phyloP scores from a whole-genome alignment of 2,888 invertebrate species.

The Aphidoletes aphidimyza region DNA sequence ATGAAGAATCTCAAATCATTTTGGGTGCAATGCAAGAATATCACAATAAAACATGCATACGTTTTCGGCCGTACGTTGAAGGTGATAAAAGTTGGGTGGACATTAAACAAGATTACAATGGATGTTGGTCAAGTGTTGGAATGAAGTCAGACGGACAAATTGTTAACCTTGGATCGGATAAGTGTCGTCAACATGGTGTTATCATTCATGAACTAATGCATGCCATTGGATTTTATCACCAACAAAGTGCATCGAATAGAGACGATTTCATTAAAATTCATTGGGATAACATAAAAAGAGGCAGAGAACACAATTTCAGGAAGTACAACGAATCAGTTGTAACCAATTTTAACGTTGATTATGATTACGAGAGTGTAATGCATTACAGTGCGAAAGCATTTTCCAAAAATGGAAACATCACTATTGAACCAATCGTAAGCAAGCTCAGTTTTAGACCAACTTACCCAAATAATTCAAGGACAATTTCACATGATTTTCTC shows the following conservation, averaged over 20 bases:
- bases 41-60: conserved; percentile 72
- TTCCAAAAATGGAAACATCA: conserved; percentile 73
- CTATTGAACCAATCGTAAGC: conserved; percentile 72
- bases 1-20: conserved; percentile 68
- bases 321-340: conserved; percentile 74
- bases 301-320: conserved; percentile 70
- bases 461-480: neutral
- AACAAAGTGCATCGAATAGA: conserved; percentile 81
- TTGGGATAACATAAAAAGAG: conserved; percentile 74
- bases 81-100: conserved; percentile 71
- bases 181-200: conserved; percentile 73
- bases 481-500: conserved; percentile 13
- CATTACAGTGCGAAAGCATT: conserved; percentile 78
- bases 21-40: conserved; percentile 71
- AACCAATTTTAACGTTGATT: conserved; percentile 74
- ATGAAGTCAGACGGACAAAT: conserved; percentile 72
- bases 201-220: conserved; percentile 84
- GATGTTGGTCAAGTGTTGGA: conserved; percentile 78
- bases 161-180: conserved; percentile 69
- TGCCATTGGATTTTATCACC: conserved; percentile 84
- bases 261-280: conserved; percentile 79
- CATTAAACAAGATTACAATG: conserved; percentile 69
- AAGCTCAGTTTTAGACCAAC: neutral
- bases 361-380: conserved; percentile 80
- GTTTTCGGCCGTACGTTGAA: conserved; percentile 71